These are phyloP conservation scores for Brachyptera risi DNA, from an alignment of 2,888 invertebrate species.

Conservation along the genomic window DNA sequence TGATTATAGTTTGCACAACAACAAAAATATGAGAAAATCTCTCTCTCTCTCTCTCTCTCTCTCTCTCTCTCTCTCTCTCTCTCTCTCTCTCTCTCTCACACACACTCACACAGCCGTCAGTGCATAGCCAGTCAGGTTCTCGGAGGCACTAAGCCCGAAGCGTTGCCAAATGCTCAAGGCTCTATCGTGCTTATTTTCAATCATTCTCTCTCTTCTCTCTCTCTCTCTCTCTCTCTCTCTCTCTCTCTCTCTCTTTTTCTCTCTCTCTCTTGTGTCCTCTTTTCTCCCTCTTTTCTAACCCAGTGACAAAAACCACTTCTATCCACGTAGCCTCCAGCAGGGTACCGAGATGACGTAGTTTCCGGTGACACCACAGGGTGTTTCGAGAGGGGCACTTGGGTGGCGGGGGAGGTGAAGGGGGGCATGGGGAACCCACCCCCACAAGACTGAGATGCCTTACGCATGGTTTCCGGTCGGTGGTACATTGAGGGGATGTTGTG, in stretches of 20 bases:
- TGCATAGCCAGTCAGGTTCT: background rate
- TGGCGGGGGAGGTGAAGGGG: no score
- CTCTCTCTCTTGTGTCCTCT: slow-evolving; percentile 15
- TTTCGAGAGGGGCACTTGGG: no score
- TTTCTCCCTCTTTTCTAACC: slow-evolving; percentile 4
- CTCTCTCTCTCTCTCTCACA: background rate
- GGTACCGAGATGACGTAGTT: background rate
- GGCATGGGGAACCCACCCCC: slow-evolving; percentile 12
- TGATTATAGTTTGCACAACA: no score
- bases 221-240: background rate
- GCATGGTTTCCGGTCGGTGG: slow-evolving; percentile 11
- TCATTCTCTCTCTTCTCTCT: background rate
- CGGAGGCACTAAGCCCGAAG: background rate
- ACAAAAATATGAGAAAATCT: no score
- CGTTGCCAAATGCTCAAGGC: slow-evolving; percentile 14
- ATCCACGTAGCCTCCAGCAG: slow-evolving; percentile 10
- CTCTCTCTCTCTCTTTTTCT: no score
- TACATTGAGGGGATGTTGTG: no score
- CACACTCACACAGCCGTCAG: background rate
- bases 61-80: no score
- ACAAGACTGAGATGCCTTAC: no score
- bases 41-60: no score
- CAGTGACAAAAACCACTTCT: slow-evolving; percentile 3
- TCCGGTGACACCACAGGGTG: background rate
- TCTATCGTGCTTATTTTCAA: background rate